A percentile compares a stretch with the other conserved stretches of the same genome.
Evolutionary conservation across 2,888 invertebrate species (phyloP).

Genomic region (Limenitis arthemis): DNA sequence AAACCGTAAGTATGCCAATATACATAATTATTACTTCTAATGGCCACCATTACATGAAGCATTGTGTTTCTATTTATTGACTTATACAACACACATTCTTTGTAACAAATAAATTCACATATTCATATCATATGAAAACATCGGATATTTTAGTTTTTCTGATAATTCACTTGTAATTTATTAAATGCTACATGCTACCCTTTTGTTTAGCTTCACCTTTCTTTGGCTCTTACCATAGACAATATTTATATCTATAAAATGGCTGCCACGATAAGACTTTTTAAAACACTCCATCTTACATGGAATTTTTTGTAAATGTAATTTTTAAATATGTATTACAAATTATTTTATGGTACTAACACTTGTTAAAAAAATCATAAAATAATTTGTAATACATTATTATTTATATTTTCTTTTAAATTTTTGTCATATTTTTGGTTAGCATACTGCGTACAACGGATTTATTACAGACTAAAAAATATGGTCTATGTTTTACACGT

Average conservation of each 20-base stretch:
- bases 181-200: constrained; percentile 67
- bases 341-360: no score
- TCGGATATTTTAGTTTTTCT: constrained; percentile 39
- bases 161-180: constrained; percentile 49
- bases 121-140: constrained; percentile 36
- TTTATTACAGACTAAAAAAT: no score
- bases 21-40: constrained; percentile 70
- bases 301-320: constrained; percentile 16
- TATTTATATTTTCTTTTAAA: no score
- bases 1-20: constrained; percentile 67
- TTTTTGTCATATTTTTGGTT: no score
- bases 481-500: no score
- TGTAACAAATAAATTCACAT: constrained; percentile 39
- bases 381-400: no score
- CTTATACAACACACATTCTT: constrained; percentile 38
- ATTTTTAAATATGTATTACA: not conserved
- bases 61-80: constrained; percentile 59
- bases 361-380: no score
- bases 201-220: constrained; percentile 73
- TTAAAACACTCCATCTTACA: constrained; percentile 33
- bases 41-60: constrained; percentile 73
- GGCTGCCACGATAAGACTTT: constrained; percentile 59
- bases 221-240: constrained; percentile 64
- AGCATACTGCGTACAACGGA: no score
- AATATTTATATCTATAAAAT: constrained; percentile 59